These are phyloP conservation scores for Phalera bucephala DNA, from an alignment of 2,888 invertebrate species.

Conservation along the genomic window DNA sequence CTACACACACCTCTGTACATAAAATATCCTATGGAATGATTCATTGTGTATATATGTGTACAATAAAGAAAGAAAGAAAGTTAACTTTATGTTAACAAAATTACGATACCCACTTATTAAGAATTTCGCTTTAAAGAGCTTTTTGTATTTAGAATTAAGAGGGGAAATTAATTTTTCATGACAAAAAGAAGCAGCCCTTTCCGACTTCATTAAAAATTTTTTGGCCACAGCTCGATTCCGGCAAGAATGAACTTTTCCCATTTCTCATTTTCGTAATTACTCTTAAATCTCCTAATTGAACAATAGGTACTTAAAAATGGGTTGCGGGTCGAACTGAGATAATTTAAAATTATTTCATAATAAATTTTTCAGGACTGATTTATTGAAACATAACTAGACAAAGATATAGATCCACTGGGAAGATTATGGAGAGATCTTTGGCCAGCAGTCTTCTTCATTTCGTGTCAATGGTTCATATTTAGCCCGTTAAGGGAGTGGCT, in stretches of 20 bases:
- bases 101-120: constrained; percentile 33
- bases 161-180: constrained; percentile 52
- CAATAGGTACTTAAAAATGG: constrained; percentile 45
- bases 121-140: constrained; percentile 32
- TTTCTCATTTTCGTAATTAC: constrained; percentile 75
- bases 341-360: constrained; percentile 17
- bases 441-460: too few relatives aligned
- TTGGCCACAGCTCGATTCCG: constrained; percentile 57
- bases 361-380: constrained; percentile 13
- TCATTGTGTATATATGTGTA: too few relatives aligned
- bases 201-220: constrained; percentile 66
- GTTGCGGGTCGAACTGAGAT: constrained; percentile 25
- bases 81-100: constrained; percentile 14
- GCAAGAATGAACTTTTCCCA: constrained; percentile 68
- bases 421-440: too few relatives aligned
- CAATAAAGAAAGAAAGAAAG: constrained; percentile 9
- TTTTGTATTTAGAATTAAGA: constrained; percentile 45
- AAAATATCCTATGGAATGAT: too few relatives aligned
- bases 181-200: constrained; percentile 53
- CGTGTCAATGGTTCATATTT: too few relatives aligned
- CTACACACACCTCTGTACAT: too few relatives aligned
- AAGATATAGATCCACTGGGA: too few relatives aligned
- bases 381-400: too few relatives aligned
- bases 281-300: constrained; percentile 63
- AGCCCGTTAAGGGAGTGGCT: too few relatives aligned